Base-by-base conservation (phyloP, 2,888 invertebrate genomes). In the Epinotia demarniana region DNA sequence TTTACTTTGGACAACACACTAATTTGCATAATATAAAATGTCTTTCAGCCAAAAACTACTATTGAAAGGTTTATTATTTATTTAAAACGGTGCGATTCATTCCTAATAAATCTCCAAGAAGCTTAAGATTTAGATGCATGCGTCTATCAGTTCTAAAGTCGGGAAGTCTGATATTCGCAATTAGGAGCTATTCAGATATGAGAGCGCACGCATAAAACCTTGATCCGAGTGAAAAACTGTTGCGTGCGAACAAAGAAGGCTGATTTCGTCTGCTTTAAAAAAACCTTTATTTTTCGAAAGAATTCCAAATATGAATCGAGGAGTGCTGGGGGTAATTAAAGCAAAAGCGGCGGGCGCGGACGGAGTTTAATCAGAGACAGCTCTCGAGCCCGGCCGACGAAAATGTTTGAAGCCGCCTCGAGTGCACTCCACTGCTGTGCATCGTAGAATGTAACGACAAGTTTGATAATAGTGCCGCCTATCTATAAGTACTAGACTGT, bases 301-400 rank as follows among this genome's bases (percentile, higher is more conserved):
- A 66, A 75, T 43, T 13, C 64, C 39, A 60, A 60, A 66, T 66
- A 75, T 64, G 70, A 64, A 71, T 64, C 70, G 69, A 43, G 68
- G 63, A 70, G 39, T 39, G 39, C 39, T 39, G 9, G 39, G 39
- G 60, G 55, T 67, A 76, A 76, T 71, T 70, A 75, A 71, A 75
- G 75, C 70, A 43, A 79, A 78, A 80, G 78, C 79, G 76, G 81
- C 80, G 79, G 79, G 79, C 80, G 79, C 78, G 81, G 84, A 82
- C 83, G 78, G 84, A 85, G 87, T 90, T 90, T 90, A 91, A 91
- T 91, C 91, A 91, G 86, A 84, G 82, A 83, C 89, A 85, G 87
- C 87, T 83, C 87, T 88, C 83, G 82, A 87, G 53, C 53, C n/a
- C 83, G 83, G 80, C 86, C 83, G 84, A 82, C 83, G 83, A 87